These are phyloP conservation scores for Rhorus exstirpatorius DNA, from an alignment of 2,888 invertebrate genomes.

Conservation along the genomic window DNA sequence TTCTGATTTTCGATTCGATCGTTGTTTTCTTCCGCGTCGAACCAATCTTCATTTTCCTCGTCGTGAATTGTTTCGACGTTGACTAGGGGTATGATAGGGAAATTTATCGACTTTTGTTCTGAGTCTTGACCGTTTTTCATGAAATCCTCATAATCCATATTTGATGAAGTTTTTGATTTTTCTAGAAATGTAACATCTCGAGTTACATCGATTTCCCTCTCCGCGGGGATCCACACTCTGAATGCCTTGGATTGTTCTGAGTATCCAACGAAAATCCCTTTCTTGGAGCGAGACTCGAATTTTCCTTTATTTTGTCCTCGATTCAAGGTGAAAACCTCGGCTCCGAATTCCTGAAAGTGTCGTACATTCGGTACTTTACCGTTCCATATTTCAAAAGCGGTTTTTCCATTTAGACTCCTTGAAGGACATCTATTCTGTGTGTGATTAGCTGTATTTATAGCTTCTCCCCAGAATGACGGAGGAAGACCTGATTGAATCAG, in stretches of 20 bases:
- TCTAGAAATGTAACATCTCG: conserved; percentile 64
- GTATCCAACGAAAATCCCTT: conserved; percentile 66
- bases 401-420: conserved; percentile 36
- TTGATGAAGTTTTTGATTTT: conserved; percentile 13
- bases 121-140: too few species aligned
- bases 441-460: conserved; percentile 54
- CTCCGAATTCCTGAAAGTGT: conserved; percentile 74
- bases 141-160: not conserved
- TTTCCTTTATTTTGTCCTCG: conserved; percentile 61
- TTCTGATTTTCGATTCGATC: conserved; percentile 21
- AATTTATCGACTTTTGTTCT: too few species aligned
- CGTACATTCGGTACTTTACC: conserved; percentile 65
- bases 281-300: conserved; percentile 61
- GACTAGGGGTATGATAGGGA: too few species aligned
- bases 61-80: too few species aligned
- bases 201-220: conserved; percentile 48
- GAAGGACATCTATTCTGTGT: conserved; percentile 60
- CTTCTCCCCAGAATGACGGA: conserved; percentile 69
- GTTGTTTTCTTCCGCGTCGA: too few species aligned
- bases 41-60: conserved; percentile 23
- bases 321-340: conserved; percentile 59
- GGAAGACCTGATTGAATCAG: conserved; percentile 70
- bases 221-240: conserved; percentile 58
- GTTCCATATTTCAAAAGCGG: conserved; percentile 58
- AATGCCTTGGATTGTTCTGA: conserved; percentile 66